These are phyloP conservation scores for Propithecus coquereli DNA, from an alignment of 2,113 vertebrate species.

Conservation along the genomic window DNA sequence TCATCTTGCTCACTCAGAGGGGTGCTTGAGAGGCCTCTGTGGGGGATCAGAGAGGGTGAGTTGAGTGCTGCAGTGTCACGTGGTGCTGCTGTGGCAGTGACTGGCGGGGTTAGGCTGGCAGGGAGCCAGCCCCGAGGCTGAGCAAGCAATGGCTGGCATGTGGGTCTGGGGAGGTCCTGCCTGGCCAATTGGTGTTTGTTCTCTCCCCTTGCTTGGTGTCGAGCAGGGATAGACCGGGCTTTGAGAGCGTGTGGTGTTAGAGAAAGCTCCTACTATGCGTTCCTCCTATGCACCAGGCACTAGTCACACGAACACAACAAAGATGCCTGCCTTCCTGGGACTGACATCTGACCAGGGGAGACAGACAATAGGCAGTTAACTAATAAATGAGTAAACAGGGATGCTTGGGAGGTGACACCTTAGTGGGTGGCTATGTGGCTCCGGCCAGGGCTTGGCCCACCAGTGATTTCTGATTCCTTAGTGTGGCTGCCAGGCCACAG, in stretches of 20 bases:
- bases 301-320: neutral
- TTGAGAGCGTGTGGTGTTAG: neutral
- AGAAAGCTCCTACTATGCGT: neutral
- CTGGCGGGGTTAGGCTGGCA: neutral
- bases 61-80: neutral
- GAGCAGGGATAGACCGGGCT: neutral
- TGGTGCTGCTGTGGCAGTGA: neutral
- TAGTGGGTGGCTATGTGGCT: neutral
- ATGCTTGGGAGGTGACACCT: neutral
- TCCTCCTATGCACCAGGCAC: neutral
- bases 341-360: neutral
- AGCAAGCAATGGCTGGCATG: neutral
- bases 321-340: neutral
- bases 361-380: neutral
- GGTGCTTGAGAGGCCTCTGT: neutral
- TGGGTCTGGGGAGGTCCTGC: neutral
- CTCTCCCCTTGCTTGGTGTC: neutral
- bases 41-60: neutral
- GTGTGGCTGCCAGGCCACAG: neutral
- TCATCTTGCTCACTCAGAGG: neutral
- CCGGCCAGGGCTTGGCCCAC: neutral
- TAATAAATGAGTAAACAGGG: neutral
- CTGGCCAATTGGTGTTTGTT: neutral
- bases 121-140: neutral
- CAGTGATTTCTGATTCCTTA: neutral